These are phyloP conservation scores for Sesia bembeciformis DNA, from an alignment of 2,888 invertebrate species.

Conservation along the genomic window DNA sequence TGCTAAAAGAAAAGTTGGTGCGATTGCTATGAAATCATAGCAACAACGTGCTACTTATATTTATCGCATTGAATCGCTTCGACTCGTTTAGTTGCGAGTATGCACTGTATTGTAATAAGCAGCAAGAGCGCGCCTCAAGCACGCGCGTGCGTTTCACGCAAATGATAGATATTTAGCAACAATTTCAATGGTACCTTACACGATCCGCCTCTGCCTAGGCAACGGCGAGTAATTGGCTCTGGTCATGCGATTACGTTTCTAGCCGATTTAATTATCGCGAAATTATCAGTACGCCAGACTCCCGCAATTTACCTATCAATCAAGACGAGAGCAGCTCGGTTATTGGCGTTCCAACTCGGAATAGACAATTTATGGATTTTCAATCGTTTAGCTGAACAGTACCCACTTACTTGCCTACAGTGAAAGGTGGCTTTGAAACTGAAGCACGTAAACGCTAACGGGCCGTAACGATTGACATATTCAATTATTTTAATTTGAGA, in stretches of 20 bases:
- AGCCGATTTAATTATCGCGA: slow-evolving; percentile 71
- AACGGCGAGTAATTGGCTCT: slow-evolving; percentile 61
- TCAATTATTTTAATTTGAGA: not conserved
- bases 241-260: slow-evolving; percentile 70
- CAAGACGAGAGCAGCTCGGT: slow-evolving; percentile 39
- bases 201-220: slow-evolving; percentile 64
- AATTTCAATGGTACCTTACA: slow-evolving; percentile 57
- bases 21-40: no score
- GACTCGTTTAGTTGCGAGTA: not conserved
- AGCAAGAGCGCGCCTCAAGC: slow-evolving; percentile 32
- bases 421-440: slow-evolving; percentile 31
- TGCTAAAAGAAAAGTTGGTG: no score
- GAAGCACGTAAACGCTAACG: slow-evolving; percentile 7
- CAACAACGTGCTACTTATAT: no score
- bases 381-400: slow-evolving; percentile 24
- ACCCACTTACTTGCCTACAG: slow-evolving; percentile 19
- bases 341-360: slow-evolving; percentile 35
- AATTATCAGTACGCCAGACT: slow-evolving; percentile 68
- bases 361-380: slow-evolving; percentile 35
- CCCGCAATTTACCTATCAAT: slow-evolving; percentile 73
- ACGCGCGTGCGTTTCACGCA: slow-evolving; percentile 55
- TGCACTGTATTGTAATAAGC: not conserved
- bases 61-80: no score
- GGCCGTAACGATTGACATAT: slow-evolving; percentile 9
- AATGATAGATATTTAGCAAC: slow-evolving; percentile 50